phyloP scores from a whole-genome alignment of 64 coral and sea anemone species.

The Trachythela sp. region DNA sequence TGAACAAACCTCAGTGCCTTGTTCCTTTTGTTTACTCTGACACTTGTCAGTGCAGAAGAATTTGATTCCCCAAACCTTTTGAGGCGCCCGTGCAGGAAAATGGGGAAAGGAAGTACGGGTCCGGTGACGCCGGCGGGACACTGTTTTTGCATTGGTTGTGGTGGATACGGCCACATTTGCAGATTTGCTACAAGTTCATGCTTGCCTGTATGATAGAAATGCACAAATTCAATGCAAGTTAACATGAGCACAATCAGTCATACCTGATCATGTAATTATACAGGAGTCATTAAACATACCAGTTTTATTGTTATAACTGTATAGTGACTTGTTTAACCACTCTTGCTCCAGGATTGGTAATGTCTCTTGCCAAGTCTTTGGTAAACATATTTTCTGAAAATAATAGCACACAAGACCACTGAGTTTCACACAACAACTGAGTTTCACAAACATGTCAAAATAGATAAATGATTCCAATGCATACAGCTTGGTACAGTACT shows the following conservation, averaged over 20 bases:
- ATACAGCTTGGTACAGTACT: too few relatives aligned
- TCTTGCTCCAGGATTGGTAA: neutral
- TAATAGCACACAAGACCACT: too few relatives aligned
- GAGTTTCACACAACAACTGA: too few relatives aligned
- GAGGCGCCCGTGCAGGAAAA: slow-evolving; percentile 34
- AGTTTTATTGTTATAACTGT: neutral
- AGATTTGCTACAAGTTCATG: neutral
- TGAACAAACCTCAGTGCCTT: neutral
- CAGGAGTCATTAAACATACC: neutral
- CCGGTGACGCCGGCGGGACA: neutral
- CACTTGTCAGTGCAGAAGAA: slow-evolving; percentile 31
- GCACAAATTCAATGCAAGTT: neutral
- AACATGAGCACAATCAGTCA: neutral
- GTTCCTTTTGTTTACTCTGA: neutral
- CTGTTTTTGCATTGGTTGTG: neutral
- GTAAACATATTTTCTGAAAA: neutral
- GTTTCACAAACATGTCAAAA: too few relatives aligned
- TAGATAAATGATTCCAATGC: too few relatives aligned
- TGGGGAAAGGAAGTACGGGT: slow-evolving; percentile 14
- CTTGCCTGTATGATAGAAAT: neutral
- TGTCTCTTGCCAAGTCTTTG: neutral
- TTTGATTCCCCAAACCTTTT: slow-evolving; percentile 35
- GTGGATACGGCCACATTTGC: slow-evolving; percentile 26
- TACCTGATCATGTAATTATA: too few relatives aligned
- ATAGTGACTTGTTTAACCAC: neutral